Percentiles rank a stretch among this genome's conserved stretches.
These are phyloP conservation scores for Glyphotaelius pellucidus DNA, from an alignment of 2,888 invertebrate genomes.

Conservation along the genomic window DNA sequence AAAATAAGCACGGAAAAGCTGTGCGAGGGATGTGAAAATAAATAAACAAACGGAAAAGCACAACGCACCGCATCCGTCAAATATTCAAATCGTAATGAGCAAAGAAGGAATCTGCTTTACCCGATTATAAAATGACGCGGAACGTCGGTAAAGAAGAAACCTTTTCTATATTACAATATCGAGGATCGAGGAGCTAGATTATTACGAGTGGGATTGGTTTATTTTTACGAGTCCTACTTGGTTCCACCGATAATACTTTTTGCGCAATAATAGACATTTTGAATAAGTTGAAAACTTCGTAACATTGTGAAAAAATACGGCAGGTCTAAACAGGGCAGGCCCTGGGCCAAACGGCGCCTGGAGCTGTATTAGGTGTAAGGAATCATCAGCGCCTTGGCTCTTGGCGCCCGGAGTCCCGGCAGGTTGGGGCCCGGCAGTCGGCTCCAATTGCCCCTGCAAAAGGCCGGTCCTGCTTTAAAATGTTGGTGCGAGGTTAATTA, in stretches of 20 bases:
- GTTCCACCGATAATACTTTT: not conserved
- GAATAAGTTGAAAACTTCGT: not conserved
- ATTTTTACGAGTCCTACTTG: too few relatives aligned
- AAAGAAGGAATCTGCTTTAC: not conserved
- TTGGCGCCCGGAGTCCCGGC: too few relatives aligned
- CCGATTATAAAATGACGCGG: not conserved
- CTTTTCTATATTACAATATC: not conserved
- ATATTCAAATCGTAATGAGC: not conserved
- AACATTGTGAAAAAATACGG: not conserved
- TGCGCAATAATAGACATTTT: not conserved
- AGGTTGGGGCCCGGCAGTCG: too few relatives aligned
- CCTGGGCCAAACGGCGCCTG: too few relatives aligned
- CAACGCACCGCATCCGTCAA: not conserved
- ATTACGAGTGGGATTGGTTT: too few relatives aligned
- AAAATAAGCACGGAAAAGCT: not conserved
- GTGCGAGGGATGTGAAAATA: not conserved
- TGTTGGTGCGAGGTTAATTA: not conserved
- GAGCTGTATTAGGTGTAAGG: too few relatives aligned
- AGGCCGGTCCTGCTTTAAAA: not conserved
- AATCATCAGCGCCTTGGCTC: too few relatives aligned
- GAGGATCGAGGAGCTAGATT: not conserved
- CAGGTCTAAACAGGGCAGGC: not conserved
- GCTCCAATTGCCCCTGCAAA: too few relatives aligned
- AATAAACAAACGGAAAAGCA: conserved; percentile 5
- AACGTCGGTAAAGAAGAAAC: conserved; percentile 10